Base-by-base conservation (phyloP, 2,888 invertebrate species). In the Morpho helenor region DNA sequence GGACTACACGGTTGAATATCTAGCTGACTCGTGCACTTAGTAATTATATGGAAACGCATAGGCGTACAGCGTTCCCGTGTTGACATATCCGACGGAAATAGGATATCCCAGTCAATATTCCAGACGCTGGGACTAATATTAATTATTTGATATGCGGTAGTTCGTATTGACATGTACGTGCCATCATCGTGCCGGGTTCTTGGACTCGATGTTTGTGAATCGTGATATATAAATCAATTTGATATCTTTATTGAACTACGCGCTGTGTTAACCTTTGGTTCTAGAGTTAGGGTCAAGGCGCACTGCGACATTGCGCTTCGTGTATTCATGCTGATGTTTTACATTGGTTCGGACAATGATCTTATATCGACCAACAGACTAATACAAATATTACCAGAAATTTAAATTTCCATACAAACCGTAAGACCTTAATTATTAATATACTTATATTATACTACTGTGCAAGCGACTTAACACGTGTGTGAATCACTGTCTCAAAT, bases 71-170 rank as follows among this genome's bases (percentile, higher is more conserved):
- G 42, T 10, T 47, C n/a, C 42, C 16, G 10, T n/a, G 39, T 31
- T 58, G 42, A 56, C 53, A 42, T 44, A 57, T 57, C 56, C 59
- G 59, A 57, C 59, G 65, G 64, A 66, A 60, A 66, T 59, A 59
- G 65, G 65, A 64, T 62, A 60, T 65, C 61, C 56, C 51, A 59
- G 52, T 61, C 57, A 47, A 56, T 52, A 54, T 54, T 46, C 43
- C 40, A 58, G 54, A 16, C 42, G 49, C 49, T 44, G 49, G 31
- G 44, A 53, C 41, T 22, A 41, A 40, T 52, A 44, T 52, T 60
- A 52, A 56, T 54, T 47, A 42, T 47, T 46, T 8, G 44, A 40
- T 40, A 43, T 50, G 49, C 23, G 44, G 40, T 40, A 52, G 40
- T 46, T 16, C 39, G 10, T 57, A 56, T 57, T 48, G 41, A 48